Evolutionary conservation across 2,113 vertebrate species (phyloP), one percentile per base, ranked within the genome.

Genomic region (Ardeotis arabs): DNA sequence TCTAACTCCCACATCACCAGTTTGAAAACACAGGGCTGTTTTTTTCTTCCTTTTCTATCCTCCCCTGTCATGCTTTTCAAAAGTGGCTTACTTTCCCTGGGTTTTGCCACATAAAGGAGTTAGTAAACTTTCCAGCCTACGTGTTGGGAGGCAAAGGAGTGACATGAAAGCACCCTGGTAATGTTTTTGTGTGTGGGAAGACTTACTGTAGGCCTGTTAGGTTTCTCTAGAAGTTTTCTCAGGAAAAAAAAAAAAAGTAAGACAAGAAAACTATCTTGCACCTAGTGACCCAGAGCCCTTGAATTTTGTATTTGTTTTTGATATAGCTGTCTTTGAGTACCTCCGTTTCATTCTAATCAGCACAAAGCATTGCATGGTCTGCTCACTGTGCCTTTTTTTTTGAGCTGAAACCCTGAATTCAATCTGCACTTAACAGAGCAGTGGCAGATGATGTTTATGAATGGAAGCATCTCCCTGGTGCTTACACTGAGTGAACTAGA

Each of bases 11-110:
- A 89, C 87, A 53, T 35, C 64, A 24, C 63, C 45, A n/a, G 15
- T 80, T 63, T 96, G 63, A 80, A 93, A 93, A 93, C 78, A 73
- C 17, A 80, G 20, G 60, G 21, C 58, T 93, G 69, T 80, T 50
- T 60, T 77, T 80, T 80, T 76, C 13, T 52, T 52, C 41, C 58
- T 77, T 91, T 75, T 82, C 60, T 93, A 52, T 73, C 83, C 66
- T 94, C 92, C 77, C 67, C 35, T 80, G 11, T 41, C 87, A 67
- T 84, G 87, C 35, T 90, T 95, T 91, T 97, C 90, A 73, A 94
- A 95, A 84, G 53, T 93, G 66, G 91, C 55, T 94, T 76, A 73
- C 93, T 95, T 92, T 96, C 64, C 45, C 41, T 56, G 55, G 66
- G 87, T 84, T 83, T 78, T 95, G 85, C 59, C 81, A 82, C 53